Conservation (phyloP, 2,113 vertebrate species). For the Pteronura brasiliensis region DNA sequence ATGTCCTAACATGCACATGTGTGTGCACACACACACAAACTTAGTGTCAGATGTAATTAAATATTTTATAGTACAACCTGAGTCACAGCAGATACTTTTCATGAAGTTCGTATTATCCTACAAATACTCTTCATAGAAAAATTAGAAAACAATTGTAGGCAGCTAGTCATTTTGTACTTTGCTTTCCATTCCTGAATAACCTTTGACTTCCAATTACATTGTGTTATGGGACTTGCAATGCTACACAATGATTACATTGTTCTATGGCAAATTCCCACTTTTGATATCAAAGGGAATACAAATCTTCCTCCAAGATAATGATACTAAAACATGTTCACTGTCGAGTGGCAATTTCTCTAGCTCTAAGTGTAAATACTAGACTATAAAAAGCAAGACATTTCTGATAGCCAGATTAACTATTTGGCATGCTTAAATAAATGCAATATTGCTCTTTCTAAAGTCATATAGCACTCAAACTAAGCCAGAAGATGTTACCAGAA, state of each 20-base stretch:
- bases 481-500: not conserved
- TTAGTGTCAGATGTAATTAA: not conserved
- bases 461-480: not conserved
- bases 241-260: not conserved
- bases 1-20: not conserved
- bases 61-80: not conserved
- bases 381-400: not conserved
- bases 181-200: not conserved
- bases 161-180: not conserved
- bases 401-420: not conserved
- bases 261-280: not conserved
- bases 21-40: not conserved
- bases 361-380: not conserved
- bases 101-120: not conserved
- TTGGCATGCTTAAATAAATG: not conserved
- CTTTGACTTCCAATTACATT: not conserved
- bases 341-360: not conserved
- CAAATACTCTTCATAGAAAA: not conserved
- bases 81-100: not conserved
- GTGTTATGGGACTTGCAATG: not conserved
- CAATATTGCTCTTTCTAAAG: not conserved
- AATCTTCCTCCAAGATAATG: not conserved
- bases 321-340: constrained; percentile 14
- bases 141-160: not conserved
- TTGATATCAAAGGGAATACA: constrained; percentile 25